Evolutionary conservation across 2,888 invertebrate genomes (phyloP).

Genomic region (Ormyrus pomaceus): DNA sequence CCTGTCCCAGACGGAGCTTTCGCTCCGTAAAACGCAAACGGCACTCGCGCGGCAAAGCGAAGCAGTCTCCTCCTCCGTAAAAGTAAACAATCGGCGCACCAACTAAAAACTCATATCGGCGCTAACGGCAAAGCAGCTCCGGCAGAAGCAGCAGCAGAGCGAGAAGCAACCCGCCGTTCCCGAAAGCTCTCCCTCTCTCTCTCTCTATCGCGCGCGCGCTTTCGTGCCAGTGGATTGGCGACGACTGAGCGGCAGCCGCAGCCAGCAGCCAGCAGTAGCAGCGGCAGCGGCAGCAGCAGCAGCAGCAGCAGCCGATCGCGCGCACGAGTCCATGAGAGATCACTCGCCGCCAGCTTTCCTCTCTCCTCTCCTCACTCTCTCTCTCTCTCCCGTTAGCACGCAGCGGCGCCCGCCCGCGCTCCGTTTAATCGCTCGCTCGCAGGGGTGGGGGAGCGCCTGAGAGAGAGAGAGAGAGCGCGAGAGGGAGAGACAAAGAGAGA

Average conservation of each 20-base stretch:
- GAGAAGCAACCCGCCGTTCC: not conserved
- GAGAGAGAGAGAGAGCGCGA: not conserved
- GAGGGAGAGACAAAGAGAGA: no score
- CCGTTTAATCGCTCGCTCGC: slow-evolving; percentile 17
- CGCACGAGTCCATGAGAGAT: slow-evolving; percentile 40
- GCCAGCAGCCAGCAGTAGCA: not conserved
- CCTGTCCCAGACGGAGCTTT: no score
- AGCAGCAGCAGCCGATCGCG: slow-evolving; percentile 36
- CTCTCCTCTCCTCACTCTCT: not conserved
- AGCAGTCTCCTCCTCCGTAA: not conserved
- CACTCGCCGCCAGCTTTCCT: slow-evolving; percentile 8
- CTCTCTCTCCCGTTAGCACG: slow-evolving; percentile 1
- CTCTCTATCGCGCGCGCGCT: not conserved
- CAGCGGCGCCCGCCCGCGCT: not conserved
- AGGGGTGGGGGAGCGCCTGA: not conserved
- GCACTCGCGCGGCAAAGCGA: not conserved
- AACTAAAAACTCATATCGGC: no score
- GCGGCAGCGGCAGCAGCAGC: not conserved
- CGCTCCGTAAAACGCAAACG: no score
- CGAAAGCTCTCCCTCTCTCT: not conserved
- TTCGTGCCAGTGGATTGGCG: slow-evolving; percentile 21
- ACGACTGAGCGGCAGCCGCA: slow-evolving; percentile 34
- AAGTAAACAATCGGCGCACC: no score
- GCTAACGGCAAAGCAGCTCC: not conserved
- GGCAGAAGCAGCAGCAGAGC: no score